A percentile compares a stretch with the other conserved stretches of the same genome.
These are phyloP conservation scores for Drosophila silvestris DNA, from an alignment of 2,888 invertebrate species.

Conservation along the genomic window DNA sequence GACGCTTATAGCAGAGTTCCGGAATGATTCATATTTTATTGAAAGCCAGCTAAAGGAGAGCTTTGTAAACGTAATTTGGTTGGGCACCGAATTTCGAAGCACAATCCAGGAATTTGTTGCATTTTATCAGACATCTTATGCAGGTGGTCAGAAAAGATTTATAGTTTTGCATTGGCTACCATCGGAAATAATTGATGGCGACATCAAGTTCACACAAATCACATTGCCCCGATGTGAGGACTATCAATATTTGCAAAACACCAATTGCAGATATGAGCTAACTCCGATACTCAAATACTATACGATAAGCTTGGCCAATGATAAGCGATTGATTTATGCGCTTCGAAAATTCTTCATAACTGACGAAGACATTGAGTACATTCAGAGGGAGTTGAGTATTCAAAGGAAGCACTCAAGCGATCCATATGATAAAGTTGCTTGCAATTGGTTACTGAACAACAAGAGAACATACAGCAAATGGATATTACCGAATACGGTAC, in stretches of 20 bases:
- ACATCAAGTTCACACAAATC: conserved; percentile 86
- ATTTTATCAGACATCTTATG: conserved; percentile 42
- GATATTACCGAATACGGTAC: conserved; percentile 78
- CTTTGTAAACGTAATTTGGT: conserved; percentile 89
- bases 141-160: conserved; percentile 82
- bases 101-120: conserved; percentile 84
- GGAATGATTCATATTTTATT: conserved; percentile 87
- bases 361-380: conserved; percentile 41
- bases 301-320: conserved; percentile 87
- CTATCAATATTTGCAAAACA: conserved; percentile 52
- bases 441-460: conserved; percentile 88
- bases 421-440: conserved; percentile 86
- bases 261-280: conserved; percentile 89
- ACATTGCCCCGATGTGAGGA: conserved; percentile 89
- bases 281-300: conserved; percentile 89
- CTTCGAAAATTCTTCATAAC: conserved; percentile 66
- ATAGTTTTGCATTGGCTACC: conserved; percentile 90
- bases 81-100: conserved; percentile 87
- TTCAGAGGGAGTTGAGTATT: conserved; percentile 35
- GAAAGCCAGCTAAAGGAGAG: conserved; percentile 87
- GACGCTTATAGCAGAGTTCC: conserved; percentile 86
- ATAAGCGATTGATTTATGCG: conserved; percentile 61
- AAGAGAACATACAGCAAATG: conserved; percentile 85
- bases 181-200: conserved; percentile 87
- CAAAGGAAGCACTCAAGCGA: neutral